Conservation (phyloP, 2,797 vertebrate species). For the Arctocebus calabarensis region DNA sequence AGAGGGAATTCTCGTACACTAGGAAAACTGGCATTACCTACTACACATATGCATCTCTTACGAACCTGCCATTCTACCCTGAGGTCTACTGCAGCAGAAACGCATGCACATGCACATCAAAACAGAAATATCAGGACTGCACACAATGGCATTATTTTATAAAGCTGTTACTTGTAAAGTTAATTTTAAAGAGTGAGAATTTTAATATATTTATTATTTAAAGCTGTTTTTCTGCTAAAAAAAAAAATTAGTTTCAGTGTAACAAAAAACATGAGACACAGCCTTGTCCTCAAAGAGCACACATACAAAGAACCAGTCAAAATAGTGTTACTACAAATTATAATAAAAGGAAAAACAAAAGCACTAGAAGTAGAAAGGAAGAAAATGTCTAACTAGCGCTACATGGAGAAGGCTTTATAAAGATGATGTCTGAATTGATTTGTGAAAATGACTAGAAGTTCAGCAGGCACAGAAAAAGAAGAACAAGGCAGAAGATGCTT, state of each 20-base stretch:
- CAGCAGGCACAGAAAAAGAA: conserved; percentile 31
- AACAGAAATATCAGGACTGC: not conserved
- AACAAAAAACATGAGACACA: conserved; percentile 7
- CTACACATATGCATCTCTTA: conserved; percentile 22
- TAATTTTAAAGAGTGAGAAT: conserved; percentile 40
- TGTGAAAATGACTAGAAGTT: conserved; percentile 41
- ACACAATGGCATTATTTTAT: conserved; percentile 41
- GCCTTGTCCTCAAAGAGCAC: not conserved
- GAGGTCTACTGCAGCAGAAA: conserved; percentile 37
- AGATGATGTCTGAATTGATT: not conserved
- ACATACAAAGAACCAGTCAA: not conserved
- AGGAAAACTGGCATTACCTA: conserved; percentile 10
- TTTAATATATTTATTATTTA: conserved; percentile 62
- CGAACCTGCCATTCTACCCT: not conserved
- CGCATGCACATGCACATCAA: not conserved
- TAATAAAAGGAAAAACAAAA: not conserved
- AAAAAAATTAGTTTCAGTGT: conserved; percentile 47
- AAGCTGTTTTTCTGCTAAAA: conserved; percentile 53
- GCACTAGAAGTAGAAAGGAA: not conserved
- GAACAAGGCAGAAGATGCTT: conserved; percentile 50
- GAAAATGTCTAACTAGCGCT: not conserved
- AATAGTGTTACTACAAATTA: not conserved
- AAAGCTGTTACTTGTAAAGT: conserved; percentile 38
- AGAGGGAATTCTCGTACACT: not conserved
- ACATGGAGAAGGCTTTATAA: not conserved